Percentiles rank a stretch among this genome's conserved stretches.
Evolutionary conservation across 23 tunicate genomes (phyloP).

Genomic region (Clavelina lepadiformis): DNA sequence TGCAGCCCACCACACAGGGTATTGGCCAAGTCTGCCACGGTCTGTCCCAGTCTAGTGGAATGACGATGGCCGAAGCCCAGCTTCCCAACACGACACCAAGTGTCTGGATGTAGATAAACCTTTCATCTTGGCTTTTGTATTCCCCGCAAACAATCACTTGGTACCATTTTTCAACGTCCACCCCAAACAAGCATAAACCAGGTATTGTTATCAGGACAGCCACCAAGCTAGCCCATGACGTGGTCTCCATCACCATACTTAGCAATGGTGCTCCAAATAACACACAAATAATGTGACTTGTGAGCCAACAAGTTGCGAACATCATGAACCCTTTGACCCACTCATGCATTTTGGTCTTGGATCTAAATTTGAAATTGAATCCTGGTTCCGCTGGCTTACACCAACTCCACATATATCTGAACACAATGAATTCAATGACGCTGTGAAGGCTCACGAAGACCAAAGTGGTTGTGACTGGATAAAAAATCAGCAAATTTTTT

Average conservation of each 20-base stretch:
- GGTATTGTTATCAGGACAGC: slow-evolving; percentile 56
- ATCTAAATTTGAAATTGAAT: neutral
- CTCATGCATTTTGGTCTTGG: neutral
- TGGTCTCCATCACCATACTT: slow-evolving; percentile 40
- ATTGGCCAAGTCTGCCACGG: slow-evolving; percentile 95
- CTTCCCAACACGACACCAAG: slow-evolving; percentile 49
- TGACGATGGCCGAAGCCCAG: slow-evolving; percentile 75
- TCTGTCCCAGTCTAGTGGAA: slow-evolving; percentile 95
- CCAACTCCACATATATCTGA: slow-evolving; percentile 30
- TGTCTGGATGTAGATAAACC: slow-evolving; percentile 41
- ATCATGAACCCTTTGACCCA: slow-evolving; percentile 5
- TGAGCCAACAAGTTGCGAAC: slow-evolving; percentile 31
- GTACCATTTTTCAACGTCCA: slow-evolving; percentile 16
- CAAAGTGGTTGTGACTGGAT: slow-evolving; percentile 18
- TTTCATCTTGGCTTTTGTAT: slow-evolving; percentile 9
- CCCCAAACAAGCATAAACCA: slow-evolving; percentile 45
- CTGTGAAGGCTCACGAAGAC: slow-evolving; percentile 1
- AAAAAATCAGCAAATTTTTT: slow-evolving; percentile 3
- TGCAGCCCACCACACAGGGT: slow-evolving; percentile 67
- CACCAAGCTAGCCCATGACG: slow-evolving; percentile 59
- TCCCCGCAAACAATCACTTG: slow-evolving; percentile 55
- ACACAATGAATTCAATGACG: slow-evolving; percentile 11
- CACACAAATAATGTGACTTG: slow-evolving; percentile 42
- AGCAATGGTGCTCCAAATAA: slow-evolving; percentile 75
- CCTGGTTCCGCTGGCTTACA: slow-evolving; percentile 7